Conservation (phyloP, 2,113 vertebrate genomes). For the Lates calcarifer region DNA sequence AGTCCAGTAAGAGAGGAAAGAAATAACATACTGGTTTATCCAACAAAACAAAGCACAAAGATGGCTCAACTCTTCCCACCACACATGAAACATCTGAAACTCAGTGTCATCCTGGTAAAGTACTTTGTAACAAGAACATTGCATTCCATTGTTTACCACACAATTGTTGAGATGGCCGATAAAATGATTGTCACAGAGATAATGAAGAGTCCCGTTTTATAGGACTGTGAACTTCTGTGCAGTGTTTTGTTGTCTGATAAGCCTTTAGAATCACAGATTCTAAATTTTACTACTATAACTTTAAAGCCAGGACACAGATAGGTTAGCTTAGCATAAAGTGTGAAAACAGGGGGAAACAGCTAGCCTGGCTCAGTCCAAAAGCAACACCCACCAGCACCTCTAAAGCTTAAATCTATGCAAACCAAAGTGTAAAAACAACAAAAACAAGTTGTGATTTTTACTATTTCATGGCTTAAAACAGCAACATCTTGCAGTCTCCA, state of each 20-base stretch:
- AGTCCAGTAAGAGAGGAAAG: background rate
- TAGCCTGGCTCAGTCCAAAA: background rate
- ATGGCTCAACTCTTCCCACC: background rate
- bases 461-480: background rate
- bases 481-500: background rate
- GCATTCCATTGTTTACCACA: background rate
- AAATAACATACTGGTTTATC: background rate
- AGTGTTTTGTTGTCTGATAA: background rate
- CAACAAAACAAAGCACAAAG: background rate
- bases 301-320: background rate
- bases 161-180: background rate
- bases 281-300: too few species aligned
- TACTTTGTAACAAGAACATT: background rate
- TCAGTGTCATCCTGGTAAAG: background rate
- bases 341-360: too few species aligned
- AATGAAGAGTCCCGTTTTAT: background rate
- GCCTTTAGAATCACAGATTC: background rate
- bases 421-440: background rate
- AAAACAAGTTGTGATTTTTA: background rate
- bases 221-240: background rate
- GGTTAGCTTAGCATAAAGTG: background rate
- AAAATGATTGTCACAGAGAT: background rate
- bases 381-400: background rate
- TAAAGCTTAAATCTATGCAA: background rate
- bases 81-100: background rate